Base-by-base conservation (phyloP, 2,113 vertebrate genomes). In the Oryzias woworae region DNA sequence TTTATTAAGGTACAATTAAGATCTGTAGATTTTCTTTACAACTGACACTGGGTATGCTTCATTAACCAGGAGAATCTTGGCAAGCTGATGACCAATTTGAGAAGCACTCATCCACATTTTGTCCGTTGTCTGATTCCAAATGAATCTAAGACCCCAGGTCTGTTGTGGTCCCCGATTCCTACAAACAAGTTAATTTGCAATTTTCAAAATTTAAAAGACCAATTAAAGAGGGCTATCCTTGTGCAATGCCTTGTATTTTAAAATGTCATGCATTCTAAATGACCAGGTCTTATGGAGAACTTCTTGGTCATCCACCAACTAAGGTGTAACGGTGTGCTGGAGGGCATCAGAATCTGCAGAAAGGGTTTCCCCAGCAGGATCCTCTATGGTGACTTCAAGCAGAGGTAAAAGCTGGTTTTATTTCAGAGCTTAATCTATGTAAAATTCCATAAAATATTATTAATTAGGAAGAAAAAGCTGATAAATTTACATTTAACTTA, bases 351-450 rank as follows among this genome's bases (percentile, higher is more conserved):
- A 63, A 88, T 88, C 66, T 88, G 84, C 78, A 88, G 86, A 50
- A 88, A 88, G 47, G 86, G 86, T 13, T 88, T 88, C 64, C 86
- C 86, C 58, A 86, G 84, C 80, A 85, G 84, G 81, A 78, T 88
- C 69, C 75, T 86, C 68, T 88, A 88, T 0, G 86, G 51, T 79
- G 86, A 88, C 73, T 88, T 87, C 43, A 85, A 85, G 73, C 73
- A 76, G 67, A 70, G 73, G 73, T 70, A 8, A 17, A 7, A 22
- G n/a, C n/a, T 15, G 26, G 26, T 6, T 28, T 28, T 28, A 5
- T 28, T 28, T 28, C 3, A 28, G 26, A 6, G 7, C 1, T 28
- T 28, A 28, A 36, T 36, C 5, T 28, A 28, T 28, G 7, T 28
- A 28, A 5, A 28, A 4, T 14, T 50, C n/a, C 10, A 13, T 6